These are phyloP conservation scores for Exephanes ischioxanthus DNA, from an alignment of 2,888 invertebrate species.

Conservation along the genomic window DNA sequence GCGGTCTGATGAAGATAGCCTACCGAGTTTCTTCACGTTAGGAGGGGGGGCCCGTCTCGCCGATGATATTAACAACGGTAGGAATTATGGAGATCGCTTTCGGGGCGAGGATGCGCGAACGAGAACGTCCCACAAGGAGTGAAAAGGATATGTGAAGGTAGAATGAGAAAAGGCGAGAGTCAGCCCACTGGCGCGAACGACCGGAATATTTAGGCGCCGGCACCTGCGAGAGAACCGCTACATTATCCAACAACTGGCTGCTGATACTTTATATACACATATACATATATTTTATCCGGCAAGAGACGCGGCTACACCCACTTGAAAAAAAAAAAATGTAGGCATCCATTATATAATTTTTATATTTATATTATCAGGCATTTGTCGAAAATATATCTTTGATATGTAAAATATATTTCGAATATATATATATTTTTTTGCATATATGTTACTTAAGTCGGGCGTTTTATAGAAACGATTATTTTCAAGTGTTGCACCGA, in stretches of 20 bases:
- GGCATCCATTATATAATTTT: no score
- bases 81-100: conserved; percentile 68
- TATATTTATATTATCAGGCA: not conserved
- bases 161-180: conserved; percentile 43
- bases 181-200: conserved; percentile 59
- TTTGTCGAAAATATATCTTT: not conserved
- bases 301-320: not conserved
- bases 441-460: no score
- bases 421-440: no score
- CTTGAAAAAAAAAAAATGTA: not conserved
- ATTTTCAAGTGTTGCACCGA: no score
- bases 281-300: not conserved
- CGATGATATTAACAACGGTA: conserved; percentile 69
- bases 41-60: conserved; percentile 5
- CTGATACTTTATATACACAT: conserved; percentile 9
- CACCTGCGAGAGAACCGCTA: conserved; percentile 65
- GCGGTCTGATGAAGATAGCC: conserved; percentile 64
- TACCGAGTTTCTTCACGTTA: conserved; percentile 46
- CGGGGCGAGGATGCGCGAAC: conserved; percentile 34
- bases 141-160: conserved; percentile 28
- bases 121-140: conserved; percentile 44
- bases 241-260: conserved; percentile 62
- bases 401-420: not conserved
- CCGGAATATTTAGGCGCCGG: conserved; percentile 66
- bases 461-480: no score